Percentiles rank a stretch among this genome's conserved stretches.
Evolutionary conservation across 2,888 invertebrate genomes (phyloP).

Genomic region (Pteria penguin): DNA sequence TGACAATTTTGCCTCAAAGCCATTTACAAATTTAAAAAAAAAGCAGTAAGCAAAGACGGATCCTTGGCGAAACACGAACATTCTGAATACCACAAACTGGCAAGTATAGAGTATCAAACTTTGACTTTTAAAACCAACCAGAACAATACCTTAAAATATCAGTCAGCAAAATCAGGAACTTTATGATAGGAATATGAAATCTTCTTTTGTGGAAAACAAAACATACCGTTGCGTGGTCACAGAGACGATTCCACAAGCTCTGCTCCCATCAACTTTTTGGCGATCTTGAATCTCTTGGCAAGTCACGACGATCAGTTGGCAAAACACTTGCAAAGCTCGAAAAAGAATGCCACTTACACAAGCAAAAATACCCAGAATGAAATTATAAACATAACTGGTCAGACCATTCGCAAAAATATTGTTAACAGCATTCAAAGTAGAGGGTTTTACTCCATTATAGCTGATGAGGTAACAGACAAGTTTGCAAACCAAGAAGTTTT

Average conservation of each 20-base stretch:
- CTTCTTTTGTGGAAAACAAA: too few species aligned
- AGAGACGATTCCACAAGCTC: too few species aligned
- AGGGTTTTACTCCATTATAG: conserved; percentile 17
- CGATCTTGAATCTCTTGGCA: background rate
- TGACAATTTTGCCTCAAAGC: too few species aligned
- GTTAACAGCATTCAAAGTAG: conserved; percentile 6
- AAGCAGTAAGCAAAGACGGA: background rate
- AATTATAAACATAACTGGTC: conserved; percentile 14
- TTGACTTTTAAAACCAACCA: background rate
- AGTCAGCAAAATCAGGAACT: too few species aligned
- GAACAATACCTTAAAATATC: too few species aligned
- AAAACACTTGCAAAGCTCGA: background rate
- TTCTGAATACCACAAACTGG: too few species aligned
- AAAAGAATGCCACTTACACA: conserved; percentile 15
- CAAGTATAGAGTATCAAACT: background rate
- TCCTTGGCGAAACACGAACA: background rate
- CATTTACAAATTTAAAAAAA: too few species aligned
- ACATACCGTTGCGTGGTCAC: too few species aligned
- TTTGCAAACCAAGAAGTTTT: conserved; percentile 15
- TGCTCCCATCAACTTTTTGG: too few species aligned
- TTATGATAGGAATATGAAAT: too few species aligned
- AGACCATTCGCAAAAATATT: conserved; percentile 7
- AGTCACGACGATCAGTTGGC: background rate
- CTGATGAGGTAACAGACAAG: conserved; percentile 19
- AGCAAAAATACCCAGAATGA: conserved; percentile 21